Percentiles rank a stretch among this genome's conserved stretches.
Evolutionary conservation across 2,113 vertebrate genomes (phyloP).

Genomic region (Tretioscincus oriximinensis): DNA sequence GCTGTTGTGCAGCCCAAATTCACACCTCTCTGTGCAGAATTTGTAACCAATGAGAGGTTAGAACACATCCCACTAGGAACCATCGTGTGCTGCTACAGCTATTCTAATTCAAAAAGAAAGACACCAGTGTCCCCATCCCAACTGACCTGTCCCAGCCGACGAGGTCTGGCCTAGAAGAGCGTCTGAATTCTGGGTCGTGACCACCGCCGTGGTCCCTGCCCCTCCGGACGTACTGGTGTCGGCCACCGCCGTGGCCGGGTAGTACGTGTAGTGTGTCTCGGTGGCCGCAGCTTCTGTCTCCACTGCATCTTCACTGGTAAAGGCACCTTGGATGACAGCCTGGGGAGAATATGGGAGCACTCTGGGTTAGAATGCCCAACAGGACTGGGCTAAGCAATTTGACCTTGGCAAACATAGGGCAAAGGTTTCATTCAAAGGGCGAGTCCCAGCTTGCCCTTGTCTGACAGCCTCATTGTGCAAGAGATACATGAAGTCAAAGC

Average conservation of each 20-base stretch:
- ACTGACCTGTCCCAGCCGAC: constrained; percentile 63
- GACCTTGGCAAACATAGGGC: not conserved
- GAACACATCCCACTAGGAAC: not conserved
- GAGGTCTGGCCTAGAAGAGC: constrained; percentile 72
- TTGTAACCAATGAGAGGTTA: too few species aligned
- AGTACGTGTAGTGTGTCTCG: constrained; percentile 76
- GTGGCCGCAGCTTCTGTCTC: constrained; percentile 66
- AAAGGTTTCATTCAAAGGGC: not conserved
- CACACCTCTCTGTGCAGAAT: too few species aligned
- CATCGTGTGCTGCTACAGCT: too few species aligned
- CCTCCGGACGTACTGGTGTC: constrained; percentile 58
- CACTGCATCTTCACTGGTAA: constrained; percentile 74
- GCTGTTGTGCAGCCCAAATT: not conserved
- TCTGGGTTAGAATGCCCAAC: not conserved
- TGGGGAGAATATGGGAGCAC: constrained; percentile 13
- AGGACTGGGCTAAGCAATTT: not conserved
- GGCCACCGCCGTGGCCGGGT: constrained; percentile 70
- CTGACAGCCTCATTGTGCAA: not conserved
- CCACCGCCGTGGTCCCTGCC: constrained; percentile 65
- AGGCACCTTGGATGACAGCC: constrained; percentile 77
- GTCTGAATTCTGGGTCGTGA: constrained; percentile 75
- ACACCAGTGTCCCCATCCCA: not conserved
- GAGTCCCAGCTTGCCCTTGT: not conserved
- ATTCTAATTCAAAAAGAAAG: too few species aligned
- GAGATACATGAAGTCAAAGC: not conserved